Evolutionary conservation across 1,140 invertebrate species (phyloP), one percentile per base, ranked within the genome.

Genomic region (Venustaconcha ellipsiformis): DNA sequence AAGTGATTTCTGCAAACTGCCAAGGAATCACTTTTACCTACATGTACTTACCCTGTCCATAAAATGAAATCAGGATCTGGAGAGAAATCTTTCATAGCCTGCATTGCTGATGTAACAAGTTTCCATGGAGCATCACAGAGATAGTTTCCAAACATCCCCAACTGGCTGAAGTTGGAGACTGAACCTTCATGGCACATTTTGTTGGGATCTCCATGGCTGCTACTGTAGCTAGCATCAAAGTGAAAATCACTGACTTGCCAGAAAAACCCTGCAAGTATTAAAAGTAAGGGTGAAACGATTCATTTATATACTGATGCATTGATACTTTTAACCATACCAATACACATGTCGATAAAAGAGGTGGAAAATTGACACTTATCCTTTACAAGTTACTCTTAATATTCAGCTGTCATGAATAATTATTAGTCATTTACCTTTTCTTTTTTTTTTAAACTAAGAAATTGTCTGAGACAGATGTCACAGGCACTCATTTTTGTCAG

Each of bases 161-260:
- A 74, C 13, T 91, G 60, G 56, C 48, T 37, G 75, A 68, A 30
- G 63, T 64, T 59, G 37, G 15, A 56, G 55, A 30, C 63, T 64
- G 73, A 59, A 5, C 62, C 62, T 23, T 63, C 69, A 66, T 86
- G 84, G 74, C 87, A 87, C 81, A 88, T 81, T 14, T 82, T 63
- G 5, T 17, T 64, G 14, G 83, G 83, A 70, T 95, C 94, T 78
- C 94, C 94, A 75, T 93, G 91, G 55, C 92, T 91, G 77, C 93
- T 94, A 8, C 37, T 48, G 88, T 96, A 96, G 63, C 93, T 92
- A 13, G 93, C 93, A 86, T 96, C 95, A 90, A 95, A 95, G 89
- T 97, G 96, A 79, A 96, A 93, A 88, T 97, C 95, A 65, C 95
- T 96, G 80, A 97, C 95, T 89, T 96, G 95, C 96, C 96, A 97